Base-by-base conservation (phyloP, 2,113 vertebrate species). In the Myrmecobius fasciatus region DNA sequence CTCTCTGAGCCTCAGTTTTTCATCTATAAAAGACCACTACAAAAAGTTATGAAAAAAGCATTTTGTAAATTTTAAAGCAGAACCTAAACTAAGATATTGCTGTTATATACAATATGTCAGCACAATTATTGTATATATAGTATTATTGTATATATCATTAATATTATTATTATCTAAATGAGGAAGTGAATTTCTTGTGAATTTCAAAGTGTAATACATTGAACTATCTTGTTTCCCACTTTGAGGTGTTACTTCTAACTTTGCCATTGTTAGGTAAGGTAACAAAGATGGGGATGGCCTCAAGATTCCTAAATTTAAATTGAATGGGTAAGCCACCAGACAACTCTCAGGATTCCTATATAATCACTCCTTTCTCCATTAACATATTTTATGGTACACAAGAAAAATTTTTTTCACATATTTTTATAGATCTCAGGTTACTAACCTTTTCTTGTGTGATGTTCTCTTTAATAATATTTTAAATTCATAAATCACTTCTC, bases 241-340 rank as follows among this genome's bases (percentile, higher is more conserved):
- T 24, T 43, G 67, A 83, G 67, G 20, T 43, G 1, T 24, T n/a
- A 83, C 49, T 95, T 94, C 60, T 14, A 91, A 53, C 8, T 20
- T 89, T 43, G 83, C 36, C 49, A 10, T 0, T 43, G 0, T 46
- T 2, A 43, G 20, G 10, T 43, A n/a, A 2, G 22, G 24, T 94
- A 53, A 47, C 28, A 52, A 88, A 52, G 2, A 36, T 89, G 0
- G 47, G 83, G 25, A 48, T 10, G 26, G 8, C 0, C 25, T 52
- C 46, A 24, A 60, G 31, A 8, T 31, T 92, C 25, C 31, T 7
- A 51, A 25, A 89, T n/a, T 14, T 49, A 43, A 0, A 3, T 3
- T 1, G 0, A n/a, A 67, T 8, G 31, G n/a, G 28, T 14, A 43
- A 14, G 3, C 3, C 1, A 11, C n/a, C n/a, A 92, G 48, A 20